Evolutionary conservation across 1,140 invertebrate species (phyloP).

Genomic region (Adelges cooleyi): DNA sequence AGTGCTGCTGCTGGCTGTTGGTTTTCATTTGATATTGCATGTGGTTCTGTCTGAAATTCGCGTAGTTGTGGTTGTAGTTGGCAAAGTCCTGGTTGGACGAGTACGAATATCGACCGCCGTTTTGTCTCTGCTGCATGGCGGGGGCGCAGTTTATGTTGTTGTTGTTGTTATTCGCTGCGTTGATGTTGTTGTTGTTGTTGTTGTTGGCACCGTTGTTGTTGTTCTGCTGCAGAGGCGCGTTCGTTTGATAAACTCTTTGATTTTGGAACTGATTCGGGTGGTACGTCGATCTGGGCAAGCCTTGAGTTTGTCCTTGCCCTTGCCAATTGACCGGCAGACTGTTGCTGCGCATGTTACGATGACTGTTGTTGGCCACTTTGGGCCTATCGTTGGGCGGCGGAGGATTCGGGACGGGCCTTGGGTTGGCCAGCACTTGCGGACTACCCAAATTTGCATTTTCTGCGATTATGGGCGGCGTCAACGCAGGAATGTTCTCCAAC

Average conservation of each 20-base stretch:
- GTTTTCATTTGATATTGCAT: not conserved
- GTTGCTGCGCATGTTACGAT: constrained; percentile 17
- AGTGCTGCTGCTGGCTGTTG: not conserved
- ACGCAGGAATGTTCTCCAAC: constrained; percentile 2
- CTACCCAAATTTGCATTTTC: not conserved
- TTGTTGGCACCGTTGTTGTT: constrained; percentile 32
- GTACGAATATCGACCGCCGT: constrained; percentile 19
- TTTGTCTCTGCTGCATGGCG: not conserved
- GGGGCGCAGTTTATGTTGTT: not conserved
- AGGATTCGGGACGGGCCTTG: not conserved
- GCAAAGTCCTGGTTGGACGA: constrained; percentile 20
- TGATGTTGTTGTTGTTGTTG: constrained; percentile 27
- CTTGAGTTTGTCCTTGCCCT: not conserved
- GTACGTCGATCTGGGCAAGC: not conserved
- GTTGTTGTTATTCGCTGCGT: constrained; percentile 34
- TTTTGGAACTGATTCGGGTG: not conserved
- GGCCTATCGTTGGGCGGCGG: not conserved
- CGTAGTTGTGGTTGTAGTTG: constrained; percentile 9
- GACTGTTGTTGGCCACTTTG: not conserved
- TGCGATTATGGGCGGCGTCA: not conserved
- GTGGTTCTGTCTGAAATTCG: not conserved
- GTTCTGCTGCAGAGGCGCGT: not conserved
- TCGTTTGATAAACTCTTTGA: not conserved
- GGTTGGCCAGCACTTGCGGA: not conserved
- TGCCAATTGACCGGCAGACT: constrained; percentile 21